Evolutionary conservation across 2,113 vertebrate genomes (phyloP), one percentile per base, ranked within the genome.

Genomic region (Morphnarchus princeps): DNA sequence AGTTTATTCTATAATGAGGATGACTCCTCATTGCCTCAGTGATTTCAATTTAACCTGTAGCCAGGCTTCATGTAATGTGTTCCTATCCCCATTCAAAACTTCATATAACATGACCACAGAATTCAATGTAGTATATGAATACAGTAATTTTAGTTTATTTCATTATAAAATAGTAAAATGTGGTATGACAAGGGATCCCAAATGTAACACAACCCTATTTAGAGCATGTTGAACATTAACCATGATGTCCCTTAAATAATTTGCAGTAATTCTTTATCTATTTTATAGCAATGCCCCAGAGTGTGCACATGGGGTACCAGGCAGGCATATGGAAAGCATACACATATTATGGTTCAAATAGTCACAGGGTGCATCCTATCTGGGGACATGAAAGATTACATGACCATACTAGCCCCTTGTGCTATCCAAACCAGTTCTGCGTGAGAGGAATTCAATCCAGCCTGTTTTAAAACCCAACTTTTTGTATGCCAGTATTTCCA

Each of bases 91-190:
- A 6, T 31, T 63, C 63, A 40, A 25, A 16, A 6, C 17, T 59
- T 32, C 0, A 24, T 0, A n/a, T 16, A 57, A 31, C 19, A 28
- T 0, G 0, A 20, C 13, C 11, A 26, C 42, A 36, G 59, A 26
- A 19, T 45, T 54, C 55, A 9, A 1, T 4, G 40, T 0, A 17
- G 43, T 6, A 6, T 9, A 24, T 2, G 4, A 43, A 54, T n/a
- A 17, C n/a, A 47, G 8, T 10, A 28, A 81, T 36, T 57, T 6
- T 4, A 78, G 28, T 29, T 52, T 5, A 57, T 13, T 10, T 15
- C 47, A 21, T 24, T 38, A 47, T 9, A 43, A 31, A 42, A 49
- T 13, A 38, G 11, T 49, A 26, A 38, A 42, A 58, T 2, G 14
- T 3, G 4, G 13, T 11, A 47, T 8, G 20, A 65, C 12, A 13